phyloP scores from a whole-genome alignment of 2,888 invertebrate species.

The Himalopsyche tibetana region DNA sequence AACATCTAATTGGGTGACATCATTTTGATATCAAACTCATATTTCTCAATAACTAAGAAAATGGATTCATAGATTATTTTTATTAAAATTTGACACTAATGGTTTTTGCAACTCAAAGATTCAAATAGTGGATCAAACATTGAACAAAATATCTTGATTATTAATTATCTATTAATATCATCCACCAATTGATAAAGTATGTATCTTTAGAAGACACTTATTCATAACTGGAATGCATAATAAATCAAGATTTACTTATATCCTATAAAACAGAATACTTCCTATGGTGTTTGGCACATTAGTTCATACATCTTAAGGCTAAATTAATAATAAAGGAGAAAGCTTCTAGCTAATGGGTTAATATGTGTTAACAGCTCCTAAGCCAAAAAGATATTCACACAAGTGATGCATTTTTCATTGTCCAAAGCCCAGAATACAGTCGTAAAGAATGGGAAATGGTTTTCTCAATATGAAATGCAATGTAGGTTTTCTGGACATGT shows the following conservation, averaged over 20 bases:
- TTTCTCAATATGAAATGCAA: no score
- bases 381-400: slow-evolving; percentile 39
- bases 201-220: neutral
- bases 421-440: no score
- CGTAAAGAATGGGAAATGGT: no score
- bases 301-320: slow-evolving; percentile 14
- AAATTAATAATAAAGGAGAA: slow-evolving; percentile 33
- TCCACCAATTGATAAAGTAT: neutral
- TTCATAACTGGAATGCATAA: slow-evolving; percentile 8
- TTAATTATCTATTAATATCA: neutral
- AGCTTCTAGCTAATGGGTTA: slow-evolving; percentile 42
- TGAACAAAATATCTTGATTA: no score
- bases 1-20: no score
- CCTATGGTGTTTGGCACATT: slow-evolving; percentile 42
- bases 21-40: no score
- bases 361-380: slow-evolving; percentile 34
- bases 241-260: slow-evolving; percentile 17
- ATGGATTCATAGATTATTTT: no score
- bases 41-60: no score
- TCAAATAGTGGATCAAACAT: no score
- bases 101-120: no score
- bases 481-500: no score
- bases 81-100: no score
- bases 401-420: neutral
- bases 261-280: slow-evolving; percentile 40